A percentile compares a stretch with the other conserved stretches of the same genome.
Conservation (phyloP, 2,113 vertebrate genomes). For the Hippocampus comes region DNA sequence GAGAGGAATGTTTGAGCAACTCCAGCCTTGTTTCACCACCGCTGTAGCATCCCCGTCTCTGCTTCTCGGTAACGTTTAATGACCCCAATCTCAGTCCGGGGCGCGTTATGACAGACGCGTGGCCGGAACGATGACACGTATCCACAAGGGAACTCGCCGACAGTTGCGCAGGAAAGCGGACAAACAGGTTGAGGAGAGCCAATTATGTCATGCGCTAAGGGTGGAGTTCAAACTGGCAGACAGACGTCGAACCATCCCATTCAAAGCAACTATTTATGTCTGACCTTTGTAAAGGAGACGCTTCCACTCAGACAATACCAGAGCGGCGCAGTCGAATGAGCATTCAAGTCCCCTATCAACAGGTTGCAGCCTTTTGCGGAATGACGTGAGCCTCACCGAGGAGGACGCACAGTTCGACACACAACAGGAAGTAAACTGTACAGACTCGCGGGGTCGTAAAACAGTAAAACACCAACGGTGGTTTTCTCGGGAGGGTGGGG, state of each 20-base stretch:
- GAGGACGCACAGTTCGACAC: conserved; percentile 17
- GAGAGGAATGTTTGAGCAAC: conserved; percentile 72
- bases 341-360: conserved; percentile 43
- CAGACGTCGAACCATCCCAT: conserved; percentile 45
- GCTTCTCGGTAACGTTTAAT: conserved; percentile 66
- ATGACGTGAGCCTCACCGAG: conserved; percentile 18
- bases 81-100: conserved; percentile 37
- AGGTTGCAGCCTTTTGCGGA: conserved; percentile 49
- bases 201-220: conserved; percentile 21
- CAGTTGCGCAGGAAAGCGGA: conserved; percentile 20
- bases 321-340: conserved; percentile 32
- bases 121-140: conserved; percentile 32
- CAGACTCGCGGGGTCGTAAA: conserved; percentile 30
- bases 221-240: conserved; percentile 31
- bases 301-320: conserved; percentile 23
- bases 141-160: conserved; percentile 15
- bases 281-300: conserved; percentile 70
- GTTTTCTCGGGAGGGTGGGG: neutral
- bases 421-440: conserved; percentile 17
- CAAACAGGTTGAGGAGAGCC: conserved; percentile 47
- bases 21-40: conserved; percentile 49
- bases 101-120: conserved; percentile 12
- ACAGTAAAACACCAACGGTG: conserved; percentile 22
- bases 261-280: conserved; percentile 70
- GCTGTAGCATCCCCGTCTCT: conserved; percentile 47